Percentiles rank a stretch among this genome's conserved stretches.
Evolutionary conservation across 2,888 invertebrate genomes (phyloP).

Genomic region (Drosophila borealis): DNA sequence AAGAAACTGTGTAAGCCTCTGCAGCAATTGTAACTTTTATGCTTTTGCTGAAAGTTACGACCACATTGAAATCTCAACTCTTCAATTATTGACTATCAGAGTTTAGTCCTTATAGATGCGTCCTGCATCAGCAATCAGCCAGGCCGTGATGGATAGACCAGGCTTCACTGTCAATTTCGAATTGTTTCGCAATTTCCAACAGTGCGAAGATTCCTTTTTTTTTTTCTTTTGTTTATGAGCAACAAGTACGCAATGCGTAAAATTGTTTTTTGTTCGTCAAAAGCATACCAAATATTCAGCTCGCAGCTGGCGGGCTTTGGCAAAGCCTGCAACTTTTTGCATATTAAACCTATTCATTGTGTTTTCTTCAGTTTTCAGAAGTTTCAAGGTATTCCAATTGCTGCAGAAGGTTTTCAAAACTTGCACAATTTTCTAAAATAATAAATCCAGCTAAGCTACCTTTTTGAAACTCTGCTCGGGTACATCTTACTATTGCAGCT

Average conservation of each 20-base stretch:
- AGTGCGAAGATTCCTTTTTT: neutral
- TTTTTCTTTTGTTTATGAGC: conserved; percentile 24
- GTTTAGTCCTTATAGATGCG: conserved; percentile 20
- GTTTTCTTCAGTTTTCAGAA: no score
- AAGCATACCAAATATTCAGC: conserved; percentile 11
- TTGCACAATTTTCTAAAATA: no score
- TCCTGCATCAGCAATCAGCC: conserved; percentile 34
- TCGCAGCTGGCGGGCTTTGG: conserved; percentile 4
- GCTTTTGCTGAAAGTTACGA: conserved; percentile 30
- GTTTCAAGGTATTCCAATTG: no score
- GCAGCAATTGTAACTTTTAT: conserved; percentile 44
- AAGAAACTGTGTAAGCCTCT: conserved; percentile 8
- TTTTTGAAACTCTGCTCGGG: no score
- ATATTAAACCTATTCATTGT: no score
- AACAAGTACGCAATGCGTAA: conserved; percentile 59
- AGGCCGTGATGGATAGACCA: conserved; percentile 3
- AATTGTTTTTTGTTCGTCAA: conserved; percentile 10
- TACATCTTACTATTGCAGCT: no score
- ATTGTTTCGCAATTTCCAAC: conserved; percentile 16
- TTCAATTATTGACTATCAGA: conserved; percentile 51
- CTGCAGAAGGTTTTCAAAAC: no score
- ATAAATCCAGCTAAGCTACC: no score
- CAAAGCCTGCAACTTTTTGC: no score
- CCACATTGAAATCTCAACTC: conserved; percentile 43
- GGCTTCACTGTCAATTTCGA: conserved; percentile 9